A percentile compares a stretch with the other conserved stretches of the same genome.
phyloP scores from a whole-genome alignment of 2,888 invertebrate species.

The Copidosoma aretas region DNA sequence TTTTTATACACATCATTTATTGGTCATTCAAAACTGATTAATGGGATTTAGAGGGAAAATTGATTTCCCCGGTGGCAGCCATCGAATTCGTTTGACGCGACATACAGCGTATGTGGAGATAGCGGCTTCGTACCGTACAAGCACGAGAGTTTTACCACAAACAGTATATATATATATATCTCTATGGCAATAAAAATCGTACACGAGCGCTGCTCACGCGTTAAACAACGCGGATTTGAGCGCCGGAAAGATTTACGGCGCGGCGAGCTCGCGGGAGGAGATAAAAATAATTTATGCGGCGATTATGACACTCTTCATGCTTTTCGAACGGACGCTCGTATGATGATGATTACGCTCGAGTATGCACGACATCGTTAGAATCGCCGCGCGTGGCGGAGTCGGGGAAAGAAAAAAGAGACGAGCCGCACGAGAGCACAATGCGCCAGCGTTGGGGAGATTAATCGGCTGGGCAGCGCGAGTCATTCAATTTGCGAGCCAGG shows the following conservation, averaged over 20 bases:
- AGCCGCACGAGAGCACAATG: constrained; percentile 7
- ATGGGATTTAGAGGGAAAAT: no score
- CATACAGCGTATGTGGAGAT: no score
- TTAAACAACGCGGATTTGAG: constrained; percentile 5
- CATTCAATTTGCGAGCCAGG: constrained; percentile 32
- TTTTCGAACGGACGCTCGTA: constrained; percentile 16
- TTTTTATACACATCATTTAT: no score
- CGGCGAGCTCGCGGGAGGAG: not conserved
- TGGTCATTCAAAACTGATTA: no score
- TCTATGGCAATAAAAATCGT: constrained; percentile 15
- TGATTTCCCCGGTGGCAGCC: no score
- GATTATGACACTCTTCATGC: constrained; percentile 22
- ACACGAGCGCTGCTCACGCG: not conserved
- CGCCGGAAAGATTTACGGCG: constrained; percentile 14
- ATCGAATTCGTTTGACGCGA: no score
- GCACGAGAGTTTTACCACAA: not conserved
- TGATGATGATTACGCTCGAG: not conserved
- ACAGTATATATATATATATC: not conserved
- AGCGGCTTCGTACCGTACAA: no score
- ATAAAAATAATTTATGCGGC: constrained; percentile 26
- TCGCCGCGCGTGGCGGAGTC: constrained; percentile 2
- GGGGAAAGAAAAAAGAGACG: no score
- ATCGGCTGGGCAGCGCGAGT: constrained; percentile 28
- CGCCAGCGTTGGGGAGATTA: constrained; percentile 22
- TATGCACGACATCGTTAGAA: not conserved